Percentiles rank a stretch among this genome's conserved stretches.
phyloP scores from a whole-genome alignment of 2,797 vertebrate genomes.

The Macropus fuliginosus region DNA sequence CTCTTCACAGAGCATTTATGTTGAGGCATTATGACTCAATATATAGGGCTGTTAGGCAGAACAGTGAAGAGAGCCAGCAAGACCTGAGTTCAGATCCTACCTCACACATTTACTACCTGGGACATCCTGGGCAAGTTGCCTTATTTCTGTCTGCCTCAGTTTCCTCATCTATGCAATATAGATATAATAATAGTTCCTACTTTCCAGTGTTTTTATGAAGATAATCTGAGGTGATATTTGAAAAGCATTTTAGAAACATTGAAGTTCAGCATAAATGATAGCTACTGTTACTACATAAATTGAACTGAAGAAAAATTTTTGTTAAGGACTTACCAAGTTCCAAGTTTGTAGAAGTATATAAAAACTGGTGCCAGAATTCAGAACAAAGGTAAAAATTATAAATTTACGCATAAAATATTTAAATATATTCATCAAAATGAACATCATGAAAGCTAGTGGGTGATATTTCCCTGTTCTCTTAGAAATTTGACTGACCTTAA shows the following conservation, averaged over 20 bases:
- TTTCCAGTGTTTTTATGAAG: not conserved
- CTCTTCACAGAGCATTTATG: not conserved
- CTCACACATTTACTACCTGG: not conserved
- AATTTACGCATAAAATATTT: not conserved
- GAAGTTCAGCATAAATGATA: not conserved
- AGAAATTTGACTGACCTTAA: constrained; percentile 23
- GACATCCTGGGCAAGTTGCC: not conserved
- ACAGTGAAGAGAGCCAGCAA: not conserved
- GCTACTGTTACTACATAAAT: not conserved
- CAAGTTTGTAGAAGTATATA: not conserved
- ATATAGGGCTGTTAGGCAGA: not conserved
- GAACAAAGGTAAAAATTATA: constrained; percentile 7
- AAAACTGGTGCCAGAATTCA: not conserved
- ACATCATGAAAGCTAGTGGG: not conserved
- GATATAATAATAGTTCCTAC: not conserved
- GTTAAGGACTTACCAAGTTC: not conserved
- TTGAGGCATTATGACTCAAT: not conserved
- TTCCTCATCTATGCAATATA: not conserved
- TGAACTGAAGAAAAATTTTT: not conserved
- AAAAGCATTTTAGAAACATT: not conserved
- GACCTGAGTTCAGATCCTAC: not conserved
- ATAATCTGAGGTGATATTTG: not conserved
- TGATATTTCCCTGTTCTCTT: constrained; percentile 6
- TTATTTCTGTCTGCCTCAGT: not conserved
- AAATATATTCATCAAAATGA: not conserved